Percentiles rank a stretch among this genome's conserved stretches.
These are phyloP conservation scores for Acanthopagrus latus DNA, from an alignment of 2,797 vertebrate species.

Conservation along the genomic window DNA sequence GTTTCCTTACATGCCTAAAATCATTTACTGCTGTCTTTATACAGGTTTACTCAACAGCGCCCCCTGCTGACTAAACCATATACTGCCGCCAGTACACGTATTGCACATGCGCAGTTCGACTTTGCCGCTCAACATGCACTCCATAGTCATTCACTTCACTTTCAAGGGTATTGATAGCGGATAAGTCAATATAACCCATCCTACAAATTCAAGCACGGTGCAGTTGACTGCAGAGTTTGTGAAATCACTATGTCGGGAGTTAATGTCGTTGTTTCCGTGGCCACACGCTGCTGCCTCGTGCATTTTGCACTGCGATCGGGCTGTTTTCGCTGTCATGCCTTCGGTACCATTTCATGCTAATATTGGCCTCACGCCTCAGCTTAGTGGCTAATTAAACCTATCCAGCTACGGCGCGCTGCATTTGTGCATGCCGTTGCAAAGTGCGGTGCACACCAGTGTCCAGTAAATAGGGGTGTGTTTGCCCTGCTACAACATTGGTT, in stretches of 20 bases:
- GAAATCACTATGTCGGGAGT: slow-evolving; percentile 6
- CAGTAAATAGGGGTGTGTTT: slow-evolving; percentile 71
- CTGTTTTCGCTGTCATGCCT: background rate
- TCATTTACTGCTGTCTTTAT: background rate
- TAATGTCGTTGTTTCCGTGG: background rate
- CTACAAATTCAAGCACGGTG: background rate
- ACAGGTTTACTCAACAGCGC: slow-evolving; percentile 3
- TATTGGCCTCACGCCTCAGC: background rate
- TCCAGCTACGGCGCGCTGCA: background rate
- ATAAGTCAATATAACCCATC: background rate
- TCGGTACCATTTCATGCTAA: background rate
- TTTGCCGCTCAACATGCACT: slow-evolving; percentile 2
- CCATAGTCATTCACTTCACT: slow-evolving; percentile 12
- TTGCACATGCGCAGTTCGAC: slow-evolving; percentile 37
- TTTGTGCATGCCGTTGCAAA: slow-evolving; percentile 11
- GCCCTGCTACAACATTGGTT: slow-evolving; percentile 74
- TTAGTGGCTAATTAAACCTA: background rate
- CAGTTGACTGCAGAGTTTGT: background rate
- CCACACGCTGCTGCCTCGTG: too few species aligned
- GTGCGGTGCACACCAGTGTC: slow-evolving; percentile 4
- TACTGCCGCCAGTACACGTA: background rate
- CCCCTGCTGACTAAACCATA: slow-evolving; percentile 27
- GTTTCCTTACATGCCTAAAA: background rate
- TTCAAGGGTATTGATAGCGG: slow-evolving; percentile 7
- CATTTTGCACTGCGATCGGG: background rate